phyloP scores from a whole-genome alignment of 2,113 vertebrate species.

The Pangasianodon hypophthalmus region DNA sequence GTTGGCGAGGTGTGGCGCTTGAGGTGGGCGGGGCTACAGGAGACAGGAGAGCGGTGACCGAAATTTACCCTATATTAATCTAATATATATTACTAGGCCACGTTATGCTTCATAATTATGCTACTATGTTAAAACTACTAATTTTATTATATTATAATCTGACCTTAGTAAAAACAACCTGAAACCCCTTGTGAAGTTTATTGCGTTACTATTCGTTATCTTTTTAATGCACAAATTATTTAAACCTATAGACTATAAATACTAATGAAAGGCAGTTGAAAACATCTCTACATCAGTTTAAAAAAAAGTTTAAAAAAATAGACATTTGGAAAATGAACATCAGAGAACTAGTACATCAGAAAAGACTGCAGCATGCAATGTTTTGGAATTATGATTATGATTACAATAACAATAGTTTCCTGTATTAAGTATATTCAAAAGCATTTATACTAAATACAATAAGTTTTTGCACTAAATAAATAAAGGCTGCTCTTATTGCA shows the following conservation, averaged over 20 bases:
- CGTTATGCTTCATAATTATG: background rate
- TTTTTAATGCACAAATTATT: background rate
- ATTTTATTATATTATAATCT: background rate
- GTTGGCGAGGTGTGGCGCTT: constrained; percentile 76
- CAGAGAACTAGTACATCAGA: background rate
- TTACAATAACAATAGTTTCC: background rate
- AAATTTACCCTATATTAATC: background rate
- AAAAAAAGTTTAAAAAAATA: background rate
- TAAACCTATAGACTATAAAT: background rate
- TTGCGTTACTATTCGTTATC: background rate
- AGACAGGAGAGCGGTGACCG: constrained; percentile 58
- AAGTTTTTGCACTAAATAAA: background rate
- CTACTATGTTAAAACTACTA: background rate
- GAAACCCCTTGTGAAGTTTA: background rate
- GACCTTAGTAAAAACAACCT: background rate
- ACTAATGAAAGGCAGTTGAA: background rate
- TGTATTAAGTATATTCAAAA: background rate
- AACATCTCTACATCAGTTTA: background rate
- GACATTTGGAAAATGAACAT: background rate
- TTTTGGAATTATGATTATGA: background rate
- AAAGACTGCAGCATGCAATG: background rate
- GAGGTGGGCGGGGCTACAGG: constrained; percentile 52
- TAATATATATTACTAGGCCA: background rate
- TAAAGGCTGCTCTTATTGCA: background rate
- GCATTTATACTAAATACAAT: background rate